Conservation (phyloP, 2,113 vertebrate genomes). For the Dromaius novaehollandiae region DNA sequence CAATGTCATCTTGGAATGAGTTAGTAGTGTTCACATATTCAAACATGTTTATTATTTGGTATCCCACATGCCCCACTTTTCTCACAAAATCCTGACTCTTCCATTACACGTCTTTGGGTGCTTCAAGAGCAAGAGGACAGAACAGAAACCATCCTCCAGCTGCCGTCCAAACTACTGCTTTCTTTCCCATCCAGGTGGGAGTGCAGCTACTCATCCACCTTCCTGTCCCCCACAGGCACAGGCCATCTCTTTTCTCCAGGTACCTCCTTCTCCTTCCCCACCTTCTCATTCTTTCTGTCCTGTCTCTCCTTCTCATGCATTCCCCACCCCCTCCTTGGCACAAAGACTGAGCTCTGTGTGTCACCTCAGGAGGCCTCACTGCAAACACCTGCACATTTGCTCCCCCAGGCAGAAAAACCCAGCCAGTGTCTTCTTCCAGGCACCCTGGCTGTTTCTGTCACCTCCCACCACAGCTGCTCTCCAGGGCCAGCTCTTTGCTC, state of each 20-base stretch:
- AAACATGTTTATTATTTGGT: not conserved
- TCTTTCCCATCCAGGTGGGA: not conserved
- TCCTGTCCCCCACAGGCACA: not conserved
- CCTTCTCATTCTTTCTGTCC: not conserved
- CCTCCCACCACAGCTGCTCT: not conserved
- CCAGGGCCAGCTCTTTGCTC: not conserved
- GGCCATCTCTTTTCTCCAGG: not conserved
- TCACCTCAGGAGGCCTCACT: not conserved
- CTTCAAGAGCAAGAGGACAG: not conserved
- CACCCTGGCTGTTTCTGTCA: not conserved
- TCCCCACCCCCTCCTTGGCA: not conserved
- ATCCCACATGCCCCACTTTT: not conserved
- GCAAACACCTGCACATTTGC: not conserved
- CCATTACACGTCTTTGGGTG: not conserved
- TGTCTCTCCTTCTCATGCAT: not conserved
- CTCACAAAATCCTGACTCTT: not conserved
- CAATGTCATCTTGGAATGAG: not conserved
- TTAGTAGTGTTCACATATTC: not conserved
- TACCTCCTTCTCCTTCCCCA: not conserved
- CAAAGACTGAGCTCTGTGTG: not conserved
- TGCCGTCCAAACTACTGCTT: not conserved
- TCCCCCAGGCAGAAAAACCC: not conserved
- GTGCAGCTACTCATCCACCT: not conserved
- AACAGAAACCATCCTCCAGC: not conserved
- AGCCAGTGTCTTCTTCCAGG: not conserved